phyloP scores from a whole-genome alignment of 2,888 invertebrate species.

The Empis stercorea region DNA sequence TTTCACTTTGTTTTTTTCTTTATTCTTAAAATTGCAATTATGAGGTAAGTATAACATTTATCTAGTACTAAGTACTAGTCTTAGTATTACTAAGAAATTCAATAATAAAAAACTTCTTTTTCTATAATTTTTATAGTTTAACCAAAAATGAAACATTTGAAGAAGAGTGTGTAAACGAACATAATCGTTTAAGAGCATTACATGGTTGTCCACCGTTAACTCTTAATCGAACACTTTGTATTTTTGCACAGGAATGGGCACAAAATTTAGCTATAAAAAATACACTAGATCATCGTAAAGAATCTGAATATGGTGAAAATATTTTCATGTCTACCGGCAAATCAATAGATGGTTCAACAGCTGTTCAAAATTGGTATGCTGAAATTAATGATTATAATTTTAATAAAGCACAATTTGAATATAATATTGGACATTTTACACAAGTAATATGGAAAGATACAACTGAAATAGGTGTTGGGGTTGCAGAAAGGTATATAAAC shows the following conservation, averaged over 20 bases:
- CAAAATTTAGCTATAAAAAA: constrained; percentile 36
- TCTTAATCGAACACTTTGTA: constrained; percentile 49
- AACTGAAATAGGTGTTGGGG: constrained; percentile 62
- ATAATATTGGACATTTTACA: constrained; percentile 67
- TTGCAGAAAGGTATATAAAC: constrained; percentile 37
- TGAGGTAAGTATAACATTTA: no score
- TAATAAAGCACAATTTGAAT: constrained; percentile 45
- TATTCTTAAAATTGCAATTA: no score
- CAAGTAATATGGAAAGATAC: constrained; percentile 75
- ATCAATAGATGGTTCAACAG: constrained; percentile 49
- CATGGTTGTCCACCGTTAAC: constrained; percentile 55
- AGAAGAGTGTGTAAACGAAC: constrained; percentile 22
- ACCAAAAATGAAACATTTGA: constrained; percentile 50
- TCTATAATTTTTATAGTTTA: no score
- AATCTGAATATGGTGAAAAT: constrained; percentile 72
- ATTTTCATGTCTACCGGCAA: constrained; percentile 67
- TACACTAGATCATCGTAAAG: constrained; percentile 57
- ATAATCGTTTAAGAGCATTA: constrained; percentile 51
- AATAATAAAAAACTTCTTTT: no score
- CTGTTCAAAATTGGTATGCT: constrained; percentile 69
- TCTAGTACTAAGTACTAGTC: no score
- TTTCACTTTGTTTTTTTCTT: no score
- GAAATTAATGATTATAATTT: constrained; percentile 55
- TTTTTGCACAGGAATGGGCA: constrained; percentile 58
- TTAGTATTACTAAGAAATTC: no score